Evolutionary conservation across 2,888 invertebrate species (phyloP).

Genomic region (Oligia strigilis): DNA sequence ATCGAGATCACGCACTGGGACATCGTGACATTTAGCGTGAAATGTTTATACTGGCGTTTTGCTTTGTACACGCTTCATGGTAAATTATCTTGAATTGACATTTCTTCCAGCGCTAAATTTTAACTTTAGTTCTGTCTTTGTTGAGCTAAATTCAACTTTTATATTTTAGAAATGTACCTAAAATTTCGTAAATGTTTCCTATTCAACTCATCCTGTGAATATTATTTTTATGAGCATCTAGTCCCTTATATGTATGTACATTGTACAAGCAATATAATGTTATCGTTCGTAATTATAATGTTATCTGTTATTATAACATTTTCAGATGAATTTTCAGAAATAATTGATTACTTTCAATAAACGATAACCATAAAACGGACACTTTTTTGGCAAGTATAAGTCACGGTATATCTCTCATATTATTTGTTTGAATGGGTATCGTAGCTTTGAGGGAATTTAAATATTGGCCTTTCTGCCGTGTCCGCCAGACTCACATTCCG

Average conservation of each 20-base stretch:
- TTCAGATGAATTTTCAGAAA: neutral
- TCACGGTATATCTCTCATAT: constrained; percentile 33
- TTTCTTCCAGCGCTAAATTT: neutral
- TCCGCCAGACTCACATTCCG: constrained; percentile 41
- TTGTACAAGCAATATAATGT: neutral
- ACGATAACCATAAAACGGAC: constrained; percentile 10
- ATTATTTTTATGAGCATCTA: constrained; percentile 8
- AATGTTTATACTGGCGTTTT: constrained; percentile 36
- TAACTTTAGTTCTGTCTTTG: neutral
- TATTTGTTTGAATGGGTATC: constrained; percentile 50
- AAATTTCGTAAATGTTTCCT: neutral
- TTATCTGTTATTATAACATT: neutral
- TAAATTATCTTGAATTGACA: constrained; percentile 24
- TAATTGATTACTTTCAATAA: constrained; percentile 16
- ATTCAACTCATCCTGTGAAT: neutral
- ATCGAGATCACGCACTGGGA: constrained; percentile 66
- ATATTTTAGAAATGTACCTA: neutral
- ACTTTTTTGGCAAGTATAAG: constrained; percentile 16
- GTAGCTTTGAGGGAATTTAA: constrained; percentile 48
- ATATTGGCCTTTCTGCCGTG: constrained; percentile 53
- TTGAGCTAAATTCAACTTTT: neutral
- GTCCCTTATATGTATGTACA: neutral
- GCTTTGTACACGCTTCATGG: constrained; percentile 40
- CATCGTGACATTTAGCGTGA: constrained; percentile 65
- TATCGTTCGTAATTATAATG: neutral